Conservation (phyloP, 23 tunicate genomes). For the Styela plicata region DNA sequence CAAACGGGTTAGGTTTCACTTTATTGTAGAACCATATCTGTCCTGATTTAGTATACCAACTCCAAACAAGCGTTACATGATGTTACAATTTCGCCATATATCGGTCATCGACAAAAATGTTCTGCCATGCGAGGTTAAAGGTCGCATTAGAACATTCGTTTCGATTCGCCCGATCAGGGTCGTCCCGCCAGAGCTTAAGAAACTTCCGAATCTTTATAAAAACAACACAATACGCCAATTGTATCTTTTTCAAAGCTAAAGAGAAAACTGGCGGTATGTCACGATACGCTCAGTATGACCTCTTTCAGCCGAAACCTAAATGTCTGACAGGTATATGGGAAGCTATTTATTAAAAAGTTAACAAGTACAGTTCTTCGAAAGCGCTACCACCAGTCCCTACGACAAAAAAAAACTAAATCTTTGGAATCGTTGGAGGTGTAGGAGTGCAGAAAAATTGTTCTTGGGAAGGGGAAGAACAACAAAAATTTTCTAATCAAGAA, state of each 20-base stretch:
- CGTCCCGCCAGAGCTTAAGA: background rate
- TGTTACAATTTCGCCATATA: background rate
- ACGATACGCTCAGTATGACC: background rate
- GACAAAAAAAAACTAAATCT: too few relatives aligned
- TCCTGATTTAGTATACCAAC: too few relatives aligned
- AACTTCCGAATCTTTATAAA: background rate
- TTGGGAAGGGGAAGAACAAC: too few relatives aligned
- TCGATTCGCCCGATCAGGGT: background rate
- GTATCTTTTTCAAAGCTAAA: background rate
- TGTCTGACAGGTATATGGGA: background rate
- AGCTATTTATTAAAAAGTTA: background rate
- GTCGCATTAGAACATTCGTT: background rate
- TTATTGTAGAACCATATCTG: too few relatives aligned
- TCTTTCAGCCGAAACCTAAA: background rate
- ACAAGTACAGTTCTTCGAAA: too few relatives aligned
- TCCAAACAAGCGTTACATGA: background rate
- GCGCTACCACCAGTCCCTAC: too few relatives aligned
- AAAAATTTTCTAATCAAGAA: too few relatives aligned
- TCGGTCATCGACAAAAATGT: background rate
- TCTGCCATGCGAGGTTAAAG: background rate
- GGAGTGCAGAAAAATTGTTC: too few relatives aligned
- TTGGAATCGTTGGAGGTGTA: too few relatives aligned
- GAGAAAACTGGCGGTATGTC: background rate
- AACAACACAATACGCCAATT: background rate
- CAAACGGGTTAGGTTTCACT: too few relatives aligned